Conservation (phyloP, 2,888 invertebrate genomes). For the Protophormia terraenovae region DNA sequence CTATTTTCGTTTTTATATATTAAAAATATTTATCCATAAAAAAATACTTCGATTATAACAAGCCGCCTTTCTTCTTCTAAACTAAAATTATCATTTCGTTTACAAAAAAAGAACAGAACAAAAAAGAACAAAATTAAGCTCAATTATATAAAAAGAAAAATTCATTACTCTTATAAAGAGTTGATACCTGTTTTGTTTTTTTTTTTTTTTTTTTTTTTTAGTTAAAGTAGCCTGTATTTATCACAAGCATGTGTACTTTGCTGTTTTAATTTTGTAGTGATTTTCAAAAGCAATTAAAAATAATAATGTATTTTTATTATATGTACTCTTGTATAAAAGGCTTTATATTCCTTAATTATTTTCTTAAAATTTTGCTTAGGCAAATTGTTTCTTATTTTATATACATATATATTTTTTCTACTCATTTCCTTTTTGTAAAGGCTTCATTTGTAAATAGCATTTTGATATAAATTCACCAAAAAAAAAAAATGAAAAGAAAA, state of each 20-base stretch:
- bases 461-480: conserved; percentile 45
- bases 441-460: conserved; percentile 67
- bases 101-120: conserved; percentile 21
- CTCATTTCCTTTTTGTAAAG: conserved; percentile 56
- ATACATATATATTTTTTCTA: conserved; percentile 24
- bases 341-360: conserved; percentile 50
- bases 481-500: conserved; percentile 32
- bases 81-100: conserved; percentile 28
- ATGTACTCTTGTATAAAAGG: conserved; percentile 39
- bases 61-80: conserved; percentile 30
- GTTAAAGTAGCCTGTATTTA: conserved; percentile 49
- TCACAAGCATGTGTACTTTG: conserved; percentile 50
- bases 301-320: conserved; percentile 21
- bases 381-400: conserved; percentile 44
- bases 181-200: conserved; percentile 38
- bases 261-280: conserved; percentile 16
- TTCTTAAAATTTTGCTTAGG: conserved; percentile 39
- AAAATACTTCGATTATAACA: conserved; percentile 23
- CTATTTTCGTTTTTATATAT: conserved; percentile 61
- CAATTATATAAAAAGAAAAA: conserved; percentile 58
- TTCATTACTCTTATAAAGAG: conserved; percentile 35
- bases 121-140: conserved; percentile 35
- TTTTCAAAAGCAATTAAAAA: not conserved
- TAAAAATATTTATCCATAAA: conserved; percentile 38
- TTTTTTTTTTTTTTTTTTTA: conserved; percentile 26